Evolutionary conservation across 2,888 invertebrate genomes (phyloP), one percentile per base, ranked within the genome.

Genomic region (Parnassius mnemosyne): DNA sequence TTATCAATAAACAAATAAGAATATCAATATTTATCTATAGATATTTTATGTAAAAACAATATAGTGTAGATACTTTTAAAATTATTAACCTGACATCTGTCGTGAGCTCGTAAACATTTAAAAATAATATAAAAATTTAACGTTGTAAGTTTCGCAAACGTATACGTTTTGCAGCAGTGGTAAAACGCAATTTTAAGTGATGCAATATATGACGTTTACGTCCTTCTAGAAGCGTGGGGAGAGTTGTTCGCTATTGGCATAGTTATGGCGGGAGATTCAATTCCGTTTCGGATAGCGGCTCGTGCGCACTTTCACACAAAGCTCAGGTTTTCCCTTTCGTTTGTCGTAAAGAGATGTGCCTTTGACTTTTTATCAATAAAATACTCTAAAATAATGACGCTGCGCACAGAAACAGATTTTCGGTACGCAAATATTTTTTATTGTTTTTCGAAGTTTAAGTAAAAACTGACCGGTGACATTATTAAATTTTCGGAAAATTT

Each of bases 251-350:
- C 78, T 82, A 87, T 86, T 86, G 88, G 89, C 65, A 51, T 63
- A 71, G 69, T 61, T 59, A 73, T 69, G 83, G 87, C 87, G 89
- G 79, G 85, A 81, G 72, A 84, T 89, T 91, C 89, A 88, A 91
- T 87, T 82, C 83, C 75, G 68, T 72, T 69, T 72, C 75, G 70
- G 79, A 76, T 70, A 74, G 75, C 83, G 77, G 74, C 82, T 82
- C 81, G 79, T 67, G 83, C 85, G 84, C 89, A 90, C 87, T 88
- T 85, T 89, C 89, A 80, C 85, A 79, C 78, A 60, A 66, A 75
- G 76, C 66, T 78, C 77, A 78, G 79, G 80, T 80, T 86, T 87
- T 88, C 86, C 81, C 87, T 89, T 87, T 89, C 86, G 76, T 83
- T 79, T 72, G 75, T 67, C 69, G 79, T 79, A 82, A 84, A 84